Conservation (phyloP, 2,113 vertebrate genomes). For the Taxidea taxus region DNA sequence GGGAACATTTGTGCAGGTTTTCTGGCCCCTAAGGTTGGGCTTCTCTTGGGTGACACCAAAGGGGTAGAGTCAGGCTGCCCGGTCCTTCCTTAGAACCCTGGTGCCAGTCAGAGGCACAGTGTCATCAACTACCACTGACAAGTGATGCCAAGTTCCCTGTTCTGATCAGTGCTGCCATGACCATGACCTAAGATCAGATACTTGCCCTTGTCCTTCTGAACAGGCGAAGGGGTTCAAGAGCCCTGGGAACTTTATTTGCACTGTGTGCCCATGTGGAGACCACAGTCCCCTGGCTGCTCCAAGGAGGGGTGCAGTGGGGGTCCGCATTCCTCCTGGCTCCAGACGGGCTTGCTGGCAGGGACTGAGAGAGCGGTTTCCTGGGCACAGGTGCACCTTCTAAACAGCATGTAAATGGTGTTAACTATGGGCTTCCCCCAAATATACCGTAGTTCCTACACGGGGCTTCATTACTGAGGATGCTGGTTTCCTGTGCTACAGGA, state of each 20-base stretch:
- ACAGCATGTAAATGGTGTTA: not conserved
- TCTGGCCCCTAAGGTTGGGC: not conserved
- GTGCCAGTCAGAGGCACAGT: not conserved
- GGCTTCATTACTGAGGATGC: too few species aligned
- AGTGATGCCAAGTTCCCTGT: not conserved
- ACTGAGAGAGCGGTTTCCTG: not conserved
- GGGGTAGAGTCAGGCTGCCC: not conserved
- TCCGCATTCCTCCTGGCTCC: not conserved
- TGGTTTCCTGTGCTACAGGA: fast-evolving
- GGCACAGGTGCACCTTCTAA: not conserved
- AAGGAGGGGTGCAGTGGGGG: not conserved
- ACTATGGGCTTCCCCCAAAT: not conserved
- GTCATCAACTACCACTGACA: not conserved
- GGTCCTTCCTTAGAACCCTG: not conserved
- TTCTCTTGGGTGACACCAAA: not conserved
- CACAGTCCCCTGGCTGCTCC: fast-evolving
- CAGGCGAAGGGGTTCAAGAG: not conserved
- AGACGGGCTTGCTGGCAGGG: not conserved
- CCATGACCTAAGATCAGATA: not conserved
- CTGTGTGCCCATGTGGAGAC: not conserved
- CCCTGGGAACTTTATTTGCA: not conserved
- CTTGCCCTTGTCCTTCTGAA: not conserved
- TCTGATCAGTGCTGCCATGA: not conserved
- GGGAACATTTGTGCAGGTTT: not conserved
- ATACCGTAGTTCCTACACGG: not conserved